Evolutionary conservation across 2,113 vertebrate genomes (phyloP).

Genomic region (Coregonus clupeaformis): DNA sequence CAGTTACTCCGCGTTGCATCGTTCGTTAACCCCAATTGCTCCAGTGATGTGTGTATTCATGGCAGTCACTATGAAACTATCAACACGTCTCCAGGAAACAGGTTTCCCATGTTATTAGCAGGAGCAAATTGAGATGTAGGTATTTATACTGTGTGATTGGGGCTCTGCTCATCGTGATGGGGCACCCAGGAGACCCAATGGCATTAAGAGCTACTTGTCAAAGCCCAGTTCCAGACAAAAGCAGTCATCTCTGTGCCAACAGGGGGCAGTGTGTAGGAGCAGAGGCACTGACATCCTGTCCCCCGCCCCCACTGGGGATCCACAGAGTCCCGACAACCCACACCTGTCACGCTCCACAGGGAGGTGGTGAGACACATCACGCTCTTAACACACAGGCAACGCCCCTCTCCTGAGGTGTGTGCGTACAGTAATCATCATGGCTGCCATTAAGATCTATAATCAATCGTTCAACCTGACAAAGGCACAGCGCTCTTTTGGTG

Average conservation of each 20-base stretch:
- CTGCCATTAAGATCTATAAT: conserved; percentile 69
- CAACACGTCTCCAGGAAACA: conserved; percentile 50
- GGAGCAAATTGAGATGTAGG: conserved; percentile 70
- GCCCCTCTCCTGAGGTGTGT: conserved; percentile 67
- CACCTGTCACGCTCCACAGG: conserved; percentile 53
- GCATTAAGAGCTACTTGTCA: conserved; percentile 74
- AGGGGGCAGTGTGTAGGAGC: conserved; percentile 70
- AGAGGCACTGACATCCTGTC: conserved; percentile 68
- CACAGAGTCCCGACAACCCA: conserved; percentile 56
- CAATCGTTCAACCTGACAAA: conserved; percentile 52
- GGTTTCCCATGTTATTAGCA: conserved; percentile 56
- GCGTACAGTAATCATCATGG: conserved; percentile 71
- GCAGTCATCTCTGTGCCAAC: conserved; percentile 65
- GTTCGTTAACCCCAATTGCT: too few relatives aligned
- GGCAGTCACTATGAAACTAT: conserved; percentile 30
- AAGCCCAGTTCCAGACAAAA: conserved; percentile 65
- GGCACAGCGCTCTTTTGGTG: conserved; percentile 51
- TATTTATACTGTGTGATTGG: conserved; percentile 61
- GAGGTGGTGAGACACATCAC: conserved; percentile 63
- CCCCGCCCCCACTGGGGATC: conserved; percentile 64
- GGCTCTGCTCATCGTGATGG: conserved; percentile 58
- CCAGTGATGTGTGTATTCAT: too few relatives aligned
- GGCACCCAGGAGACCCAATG: conserved; percentile 67
- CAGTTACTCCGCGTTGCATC: too few relatives aligned
- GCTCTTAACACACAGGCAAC: conserved; percentile 48